Evolutionary conservation across 1,140 invertebrate species (phyloP).

Genomic region (Bathynomus jamesi): DNA sequence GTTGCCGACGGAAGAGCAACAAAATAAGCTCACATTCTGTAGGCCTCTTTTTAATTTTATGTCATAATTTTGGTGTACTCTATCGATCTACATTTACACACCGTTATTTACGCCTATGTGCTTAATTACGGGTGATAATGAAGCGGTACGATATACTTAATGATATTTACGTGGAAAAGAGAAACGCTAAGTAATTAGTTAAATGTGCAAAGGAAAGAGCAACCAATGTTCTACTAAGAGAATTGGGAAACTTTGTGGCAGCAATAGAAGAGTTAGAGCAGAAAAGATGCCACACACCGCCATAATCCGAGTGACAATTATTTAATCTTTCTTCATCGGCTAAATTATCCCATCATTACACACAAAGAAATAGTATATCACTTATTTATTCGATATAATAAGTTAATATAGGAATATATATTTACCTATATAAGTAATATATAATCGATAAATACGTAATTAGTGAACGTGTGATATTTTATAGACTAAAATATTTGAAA

Average conservation of each 20-base stretch:
- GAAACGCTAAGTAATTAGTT: background rate
- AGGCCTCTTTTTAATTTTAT: conserved; percentile 1
- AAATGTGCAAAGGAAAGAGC: background rate
- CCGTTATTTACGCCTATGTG: background rate
- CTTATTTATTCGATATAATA: background rate
- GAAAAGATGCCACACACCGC: background rate
- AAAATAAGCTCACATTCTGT: background rate
- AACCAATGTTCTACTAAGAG: background rate
- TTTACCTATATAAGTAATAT: background rate
- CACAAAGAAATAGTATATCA: background rate
- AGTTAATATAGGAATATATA: background rate
- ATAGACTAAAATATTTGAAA: too few species aligned
- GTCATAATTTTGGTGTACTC: background rate
- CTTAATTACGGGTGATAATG: background rate
- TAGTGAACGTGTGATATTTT: background rate
- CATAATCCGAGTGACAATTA: background rate
- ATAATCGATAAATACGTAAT: background rate
- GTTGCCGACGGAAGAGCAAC: background rate
- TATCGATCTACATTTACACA: too few species aligned
- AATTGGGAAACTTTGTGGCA: background rate
- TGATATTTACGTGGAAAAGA: background rate
- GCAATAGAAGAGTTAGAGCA: background rate
- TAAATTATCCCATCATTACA: background rate
- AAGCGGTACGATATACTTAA: background rate
- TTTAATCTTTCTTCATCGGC: background rate